Conservation (phyloP, 2,113 vertebrate species). For the Macaca mulatta region DNA sequence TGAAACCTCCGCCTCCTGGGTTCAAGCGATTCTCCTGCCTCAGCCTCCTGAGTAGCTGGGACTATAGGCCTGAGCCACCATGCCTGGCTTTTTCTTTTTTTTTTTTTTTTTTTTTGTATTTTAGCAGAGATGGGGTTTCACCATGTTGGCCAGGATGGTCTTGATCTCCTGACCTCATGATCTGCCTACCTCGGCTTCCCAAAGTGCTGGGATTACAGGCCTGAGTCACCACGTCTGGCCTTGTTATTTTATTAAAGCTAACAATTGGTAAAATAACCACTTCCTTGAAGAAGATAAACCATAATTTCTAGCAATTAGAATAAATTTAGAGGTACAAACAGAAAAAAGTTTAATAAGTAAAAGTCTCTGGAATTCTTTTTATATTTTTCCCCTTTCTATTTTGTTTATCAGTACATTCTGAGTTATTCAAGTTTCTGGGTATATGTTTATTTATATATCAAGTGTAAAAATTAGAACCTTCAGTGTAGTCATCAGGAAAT, state of each 20-base stretch:
- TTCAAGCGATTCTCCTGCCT: too few relatives aligned
- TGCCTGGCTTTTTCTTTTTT: too few relatives aligned
- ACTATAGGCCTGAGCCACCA: too few relatives aligned
- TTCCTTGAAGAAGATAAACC: neutral
- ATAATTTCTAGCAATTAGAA: neutral
- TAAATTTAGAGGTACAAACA: neutral
- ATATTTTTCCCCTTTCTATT: neutral
- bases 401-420: neutral
- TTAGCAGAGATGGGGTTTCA: too few relatives aligned
- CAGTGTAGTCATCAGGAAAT: neutral
- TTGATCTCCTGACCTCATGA: too few relatives aligned
- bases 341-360: neutral
- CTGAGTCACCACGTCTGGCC: neutral
- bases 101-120: too few relatives aligned
- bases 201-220: too few relatives aligned
- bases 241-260: slow-evolving; percentile 10
- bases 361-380: neutral
- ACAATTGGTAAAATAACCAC: neutral
- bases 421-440: neutral
- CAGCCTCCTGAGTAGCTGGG: too few relatives aligned
- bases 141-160: too few relatives aligned
- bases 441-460: neutral
- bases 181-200: too few relatives aligned
- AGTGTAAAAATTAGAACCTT: neutral
- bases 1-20: too few relatives aligned